phyloP scores from a whole-genome alignment of 2,888 invertebrate species.

The Melipona bicolor region DNA sequence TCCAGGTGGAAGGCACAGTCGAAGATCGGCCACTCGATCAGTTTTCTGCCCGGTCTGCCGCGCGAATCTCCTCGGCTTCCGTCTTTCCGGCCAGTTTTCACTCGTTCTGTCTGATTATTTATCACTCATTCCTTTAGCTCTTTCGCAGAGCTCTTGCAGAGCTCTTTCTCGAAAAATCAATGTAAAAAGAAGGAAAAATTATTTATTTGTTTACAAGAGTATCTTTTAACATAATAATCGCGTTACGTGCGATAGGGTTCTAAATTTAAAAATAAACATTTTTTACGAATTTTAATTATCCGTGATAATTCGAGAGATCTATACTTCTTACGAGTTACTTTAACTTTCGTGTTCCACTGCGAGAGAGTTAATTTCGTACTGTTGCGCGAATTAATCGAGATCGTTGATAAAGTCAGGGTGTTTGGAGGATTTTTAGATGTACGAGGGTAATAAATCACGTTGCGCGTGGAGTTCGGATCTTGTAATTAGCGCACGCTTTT shows the following conservation, averaged over 20 bases:
- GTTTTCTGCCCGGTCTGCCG: slow-evolving; percentile 58
- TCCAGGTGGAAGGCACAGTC: slow-evolving; percentile 68
- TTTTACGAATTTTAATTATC: no score
- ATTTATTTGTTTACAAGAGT: not conserved
- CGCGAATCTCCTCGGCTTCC: slow-evolving; percentile 55
- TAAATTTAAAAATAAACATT: no score
- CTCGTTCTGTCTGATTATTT: not conserved
- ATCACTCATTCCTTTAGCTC: not conserved
- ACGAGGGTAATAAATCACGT: not conserved
- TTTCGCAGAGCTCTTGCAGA: not conserved
- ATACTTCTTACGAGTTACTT: no score
- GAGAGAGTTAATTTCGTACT: not conserved
- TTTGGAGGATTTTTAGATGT: not conserved
- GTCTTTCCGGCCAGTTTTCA: slow-evolving; percentile 1
- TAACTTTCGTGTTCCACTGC: not conserved
- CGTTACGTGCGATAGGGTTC: no score
- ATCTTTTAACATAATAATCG: not conserved
- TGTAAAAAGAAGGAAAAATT: no score
- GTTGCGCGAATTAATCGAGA: not conserved
- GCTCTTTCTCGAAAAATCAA: no score
- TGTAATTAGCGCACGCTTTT: not conserved
- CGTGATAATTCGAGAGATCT: no score
- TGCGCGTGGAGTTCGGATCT: not conserved
- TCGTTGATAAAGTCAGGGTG: not conserved
- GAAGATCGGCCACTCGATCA: slow-evolving; percentile 67